Evolutionary conservation across 2,888 invertebrate genomes (phyloP).

Genomic region (Eulithis prunata): DNA sequence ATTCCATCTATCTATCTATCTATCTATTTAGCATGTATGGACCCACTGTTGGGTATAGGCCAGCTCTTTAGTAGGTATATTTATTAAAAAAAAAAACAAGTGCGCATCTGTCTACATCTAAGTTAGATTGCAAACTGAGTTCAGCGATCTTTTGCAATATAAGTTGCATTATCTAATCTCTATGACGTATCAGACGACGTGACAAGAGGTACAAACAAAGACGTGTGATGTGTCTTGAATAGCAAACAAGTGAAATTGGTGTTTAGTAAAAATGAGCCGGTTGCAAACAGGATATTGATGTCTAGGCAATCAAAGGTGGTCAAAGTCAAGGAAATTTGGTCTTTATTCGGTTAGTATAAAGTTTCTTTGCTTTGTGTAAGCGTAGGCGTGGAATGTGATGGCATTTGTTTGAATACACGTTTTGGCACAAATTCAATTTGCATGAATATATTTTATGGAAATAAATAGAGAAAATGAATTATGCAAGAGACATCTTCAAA

Average conservation of each 20-base stretch:
- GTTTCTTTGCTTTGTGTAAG: background rate
- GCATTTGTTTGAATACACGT: slow-evolving; percentile 7
- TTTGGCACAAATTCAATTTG: slow-evolving; percentile 18
- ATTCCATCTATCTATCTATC: too few species aligned
- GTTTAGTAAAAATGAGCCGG: slow-evolving; percentile 51
- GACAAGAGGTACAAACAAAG: slow-evolving; percentile 31
- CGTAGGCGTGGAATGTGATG: slow-evolving; percentile 24
- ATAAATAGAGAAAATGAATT: background rate
- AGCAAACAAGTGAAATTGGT: slow-evolving; percentile 73
- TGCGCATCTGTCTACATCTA: too few species aligned
- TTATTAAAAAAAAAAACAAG: too few species aligned
- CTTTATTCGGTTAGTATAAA: slow-evolving; percentile 37
- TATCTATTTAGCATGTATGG: too few species aligned
- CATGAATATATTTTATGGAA: background rate
- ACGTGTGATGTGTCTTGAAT: slow-evolving; percentile 56
- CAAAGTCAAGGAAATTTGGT: slow-evolving; percentile 21
- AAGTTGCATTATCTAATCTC: slow-evolving; percentile 18
- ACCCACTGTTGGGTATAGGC: too few species aligned
- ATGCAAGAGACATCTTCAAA: background rate
- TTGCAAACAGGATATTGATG: slow-evolving; percentile 63
- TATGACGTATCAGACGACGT: slow-evolving; percentile 29
- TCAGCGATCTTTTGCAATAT: slow-evolving; percentile 11
- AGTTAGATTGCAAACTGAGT: background rate
- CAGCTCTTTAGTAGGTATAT: too few species aligned
- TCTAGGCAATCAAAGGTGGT: slow-evolving; percentile 50